A percentile compares a stretch with the other conserved stretches of the same genome.
Evolutionary conservation across 1,140 invertebrate genomes (phyloP).

Genomic region (Prorops nasuta): DNA sequence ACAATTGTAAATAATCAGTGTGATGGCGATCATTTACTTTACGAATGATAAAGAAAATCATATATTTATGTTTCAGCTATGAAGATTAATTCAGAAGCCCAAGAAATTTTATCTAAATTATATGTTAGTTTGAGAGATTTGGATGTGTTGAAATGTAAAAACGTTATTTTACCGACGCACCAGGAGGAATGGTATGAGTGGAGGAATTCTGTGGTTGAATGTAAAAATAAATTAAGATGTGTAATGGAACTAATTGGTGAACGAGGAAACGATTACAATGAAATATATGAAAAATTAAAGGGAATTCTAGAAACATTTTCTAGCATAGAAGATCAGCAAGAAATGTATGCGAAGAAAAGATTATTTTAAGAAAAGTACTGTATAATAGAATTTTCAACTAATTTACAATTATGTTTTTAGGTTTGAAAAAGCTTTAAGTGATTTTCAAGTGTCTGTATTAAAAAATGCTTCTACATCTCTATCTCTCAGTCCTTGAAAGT

Average conservation of each 20-base stretch:
- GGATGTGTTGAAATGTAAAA: slow-evolving; percentile 24
- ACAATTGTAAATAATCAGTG: slow-evolving; percentile 16
- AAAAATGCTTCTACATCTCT: slow-evolving; percentile 18
- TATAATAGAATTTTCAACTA: too few relatives aligned
- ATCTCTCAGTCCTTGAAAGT: not conserved
- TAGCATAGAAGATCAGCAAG: slow-evolving; percentile 16
- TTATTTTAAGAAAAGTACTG: not conserved
- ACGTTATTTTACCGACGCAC: slow-evolving; percentile 27
- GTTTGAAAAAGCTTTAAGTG: slow-evolving; percentile 15
- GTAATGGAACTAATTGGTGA: slow-evolving; percentile 19
- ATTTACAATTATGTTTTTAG: slow-evolving; percentile 18
- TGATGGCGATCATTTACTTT: not conserved
- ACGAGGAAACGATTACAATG: slow-evolving; percentile 12
- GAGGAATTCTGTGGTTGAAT: slow-evolving; percentile 12
- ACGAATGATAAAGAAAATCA: not conserved
- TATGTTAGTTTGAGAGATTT: slow-evolving; percentile 17
- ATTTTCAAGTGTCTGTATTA: slow-evolving; percentile 22
- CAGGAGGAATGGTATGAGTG: slow-evolving; percentile 16
- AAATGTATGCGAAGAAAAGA: slow-evolving; percentile 15
- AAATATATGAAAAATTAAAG: slow-evolving; percentile 15
- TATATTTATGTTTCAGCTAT: slow-evolving; percentile 13
- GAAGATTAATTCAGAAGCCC: slow-evolving; percentile 3
- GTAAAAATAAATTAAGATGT: slow-evolving; percentile 15
- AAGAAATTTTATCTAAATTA: slow-evolving; percentile 19
- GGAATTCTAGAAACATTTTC: slow-evolving; percentile 15